Evolutionary conservation across 92 coral and sea anemone genomes (phyloP).

Genomic region (Muricea muricata): DNA sequence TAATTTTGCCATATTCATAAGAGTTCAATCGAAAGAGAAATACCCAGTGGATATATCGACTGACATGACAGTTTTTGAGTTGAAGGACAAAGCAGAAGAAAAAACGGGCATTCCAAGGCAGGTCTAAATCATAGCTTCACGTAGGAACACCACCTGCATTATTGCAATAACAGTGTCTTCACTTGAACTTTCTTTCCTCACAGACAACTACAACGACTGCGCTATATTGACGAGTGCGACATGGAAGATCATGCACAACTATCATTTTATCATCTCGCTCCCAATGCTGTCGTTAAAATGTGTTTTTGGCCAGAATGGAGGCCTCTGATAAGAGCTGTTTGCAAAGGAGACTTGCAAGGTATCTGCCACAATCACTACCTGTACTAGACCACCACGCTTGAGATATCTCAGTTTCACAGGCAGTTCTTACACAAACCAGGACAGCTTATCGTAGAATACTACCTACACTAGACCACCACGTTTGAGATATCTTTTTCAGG

Average conservation of each 20-base stretch:
- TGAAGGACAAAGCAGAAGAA: conserved; percentile 71
- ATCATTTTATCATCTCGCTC: conserved; percentile 79
- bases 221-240: conserved; percentile 86
- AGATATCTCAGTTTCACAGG: too few relatives aligned
- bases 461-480: too few relatives aligned
- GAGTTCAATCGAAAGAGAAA: conserved; percentile 63
- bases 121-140: too few relatives aligned
- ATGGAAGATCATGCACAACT: conserved; percentile 72
- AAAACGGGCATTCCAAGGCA: conserved; percentile 78
- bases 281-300: conserved; percentile 73
- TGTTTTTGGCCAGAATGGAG: conserved; percentile 90
- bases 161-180: too few relatives aligned
- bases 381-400: too few relatives aligned
- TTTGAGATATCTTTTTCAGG: too few relatives aligned
- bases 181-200: background rate
- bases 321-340: conserved; percentile 70
- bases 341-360: conserved; percentile 87
- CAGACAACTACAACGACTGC: conserved; percentile 84
- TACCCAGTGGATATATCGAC: conserved; percentile 57
- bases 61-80: conserved; percentile 60
- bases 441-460: too few relatives aligned
- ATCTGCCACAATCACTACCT: too few relatives aligned
- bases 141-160: too few relatives aligned
- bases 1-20: conserved; percentile 52
- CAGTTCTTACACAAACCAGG: too few relatives aligned